These are phyloP conservation scores for Drosophila funebris DNA, from an alignment of 1,140 invertebrate genomes.

Conservation along the genomic window DNA sequence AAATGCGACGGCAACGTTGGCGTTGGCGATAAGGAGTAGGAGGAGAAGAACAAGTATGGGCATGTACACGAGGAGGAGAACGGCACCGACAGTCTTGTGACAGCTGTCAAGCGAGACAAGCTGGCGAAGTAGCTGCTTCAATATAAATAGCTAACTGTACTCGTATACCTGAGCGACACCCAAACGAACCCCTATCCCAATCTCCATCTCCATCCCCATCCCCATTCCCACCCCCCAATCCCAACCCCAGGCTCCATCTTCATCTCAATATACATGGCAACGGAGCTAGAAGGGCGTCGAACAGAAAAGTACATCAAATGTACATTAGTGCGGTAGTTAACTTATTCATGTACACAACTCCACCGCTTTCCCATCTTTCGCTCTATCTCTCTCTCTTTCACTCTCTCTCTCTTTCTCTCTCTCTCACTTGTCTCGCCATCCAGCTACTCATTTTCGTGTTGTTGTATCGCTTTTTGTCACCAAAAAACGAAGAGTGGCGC, in stretches of 20 bases:
- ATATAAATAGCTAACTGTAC: slow-evolving; percentile 61
- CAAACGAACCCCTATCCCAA: background rate
- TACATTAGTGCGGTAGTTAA: slow-evolving; percentile 75
- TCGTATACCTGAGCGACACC: slow-evolving; percentile 18
- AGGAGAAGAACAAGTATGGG: background rate
- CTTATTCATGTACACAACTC: slow-evolving; percentile 64
- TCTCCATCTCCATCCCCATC: no score
- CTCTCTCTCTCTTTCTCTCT: background rate
- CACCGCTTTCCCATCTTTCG: background rate
- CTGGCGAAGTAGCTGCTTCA: slow-evolving; percentile 55
- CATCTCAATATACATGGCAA: slow-evolving; percentile 44
- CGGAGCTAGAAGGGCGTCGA: slow-evolving; percentile 18
- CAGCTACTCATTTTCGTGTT: slow-evolving; percentile 37
- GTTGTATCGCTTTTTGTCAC: slow-evolving; percentile 40
- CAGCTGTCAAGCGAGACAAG: slow-evolving; percentile 64
- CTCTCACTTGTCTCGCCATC: background rate
- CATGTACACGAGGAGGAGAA: background rate
- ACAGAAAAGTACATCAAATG: slow-evolving; percentile 72
- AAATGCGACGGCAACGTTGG: background rate
- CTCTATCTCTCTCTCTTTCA: background rate
- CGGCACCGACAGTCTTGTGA: slow-evolving; percentile 43
- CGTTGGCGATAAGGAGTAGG: background rate
- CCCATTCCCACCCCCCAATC: background rate
- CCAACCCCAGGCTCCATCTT: slow-evolving; percentile 13
- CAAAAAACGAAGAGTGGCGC: background rate